phyloP scores from a whole-genome alignment of 2,888 invertebrate species.

The Metalampra italica region DNA sequence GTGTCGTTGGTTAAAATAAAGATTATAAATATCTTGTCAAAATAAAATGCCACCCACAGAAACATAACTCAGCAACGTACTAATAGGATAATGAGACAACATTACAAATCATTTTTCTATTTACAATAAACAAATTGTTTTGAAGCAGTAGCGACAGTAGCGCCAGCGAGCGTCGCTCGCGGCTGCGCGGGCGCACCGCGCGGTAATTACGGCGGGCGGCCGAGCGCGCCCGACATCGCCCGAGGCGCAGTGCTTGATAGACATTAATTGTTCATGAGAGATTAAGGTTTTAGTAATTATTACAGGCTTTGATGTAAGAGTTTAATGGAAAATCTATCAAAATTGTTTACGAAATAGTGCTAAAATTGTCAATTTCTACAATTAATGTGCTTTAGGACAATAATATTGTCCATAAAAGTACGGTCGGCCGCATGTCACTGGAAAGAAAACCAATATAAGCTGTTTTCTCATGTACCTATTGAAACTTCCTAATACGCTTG shows the following conservation, averaged over 20 bases:
- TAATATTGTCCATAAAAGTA: background rate
- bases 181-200: constrained; percentile 7
- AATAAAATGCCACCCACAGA: constrained; percentile 16
- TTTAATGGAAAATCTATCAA: constrained; percentile 14
- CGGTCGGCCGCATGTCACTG: no score
- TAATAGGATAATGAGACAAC: constrained; percentile 41
- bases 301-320: constrained; percentile 27
- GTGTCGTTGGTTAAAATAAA: no score
- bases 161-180: constrained; percentile 14
- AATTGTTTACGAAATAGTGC: background rate
- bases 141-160: constrained; percentile 30
- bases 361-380: no score
- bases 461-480: no score
- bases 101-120: constrained; percentile 43
- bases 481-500: no score
- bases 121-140: constrained; percentile 45
- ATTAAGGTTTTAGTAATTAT: constrained; percentile 45
- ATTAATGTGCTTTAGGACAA: background rate
- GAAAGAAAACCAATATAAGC: no score
- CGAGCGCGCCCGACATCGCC: constrained; percentile 36
- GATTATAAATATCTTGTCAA: no score
- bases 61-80: constrained; percentile 28
- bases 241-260: constrained; percentile 43
- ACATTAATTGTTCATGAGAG: constrained; percentile 58
- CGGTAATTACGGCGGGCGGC: constrained; percentile 5